Percentiles rank a stretch among this genome's conserved stretches.
Conservation (phyloP, 2,113 vertebrate genomes). For the Bostrychus sinensis region DNA sequence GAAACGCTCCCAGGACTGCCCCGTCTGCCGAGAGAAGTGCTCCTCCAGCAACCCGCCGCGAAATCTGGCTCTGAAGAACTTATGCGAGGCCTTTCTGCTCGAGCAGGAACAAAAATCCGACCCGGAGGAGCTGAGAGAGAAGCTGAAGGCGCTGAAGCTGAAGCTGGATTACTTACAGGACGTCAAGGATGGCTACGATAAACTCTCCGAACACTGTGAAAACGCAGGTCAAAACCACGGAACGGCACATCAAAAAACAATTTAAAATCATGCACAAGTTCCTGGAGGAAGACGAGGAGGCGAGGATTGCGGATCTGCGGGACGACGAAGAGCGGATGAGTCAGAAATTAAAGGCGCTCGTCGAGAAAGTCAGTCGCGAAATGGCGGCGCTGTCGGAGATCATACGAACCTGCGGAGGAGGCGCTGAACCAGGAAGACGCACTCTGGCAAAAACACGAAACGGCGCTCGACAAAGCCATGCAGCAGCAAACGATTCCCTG, state of each 20-base stretch:
- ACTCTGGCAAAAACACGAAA: conserved; percentile 6
- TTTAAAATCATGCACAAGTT: conserved; percentile 31
- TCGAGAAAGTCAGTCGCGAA: conserved; percentile 6
- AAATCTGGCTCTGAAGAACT: conserved; percentile 36
- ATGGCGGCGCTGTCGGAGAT: conserved; percentile 8
- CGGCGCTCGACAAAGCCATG: conserved; percentile 7
- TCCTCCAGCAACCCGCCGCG: conserved; percentile 2
- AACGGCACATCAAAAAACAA: conserved; percentile 12
- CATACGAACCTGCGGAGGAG: conserved; percentile 8
- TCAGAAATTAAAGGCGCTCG: conserved; percentile 10
- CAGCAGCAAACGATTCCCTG: neutral
- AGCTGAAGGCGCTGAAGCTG: conserved; percentile 5
- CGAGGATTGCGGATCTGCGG: conserved; percentile 13
- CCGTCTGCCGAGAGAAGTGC: conserved; percentile 4
- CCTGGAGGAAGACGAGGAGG: conserved; percentile 33
- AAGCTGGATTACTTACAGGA: conserved; percentile 2
- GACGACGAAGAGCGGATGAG: conserved; percentile 30
- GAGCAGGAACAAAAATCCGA: neutral
- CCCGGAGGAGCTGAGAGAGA: neutral
- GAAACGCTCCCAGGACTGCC: conserved; percentile 16
- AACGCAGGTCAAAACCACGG: neutral
- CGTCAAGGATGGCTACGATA: neutral
- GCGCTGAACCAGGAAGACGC: neutral
- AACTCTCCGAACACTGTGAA: conserved; percentile 18
- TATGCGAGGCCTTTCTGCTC: conserved; percentile 10